Percentiles rank a stretch among this genome's conserved stretches.
These are phyloP conservation scores for Araneus ventricosus DNA, from an alignment of 1,140 invertebrate genomes.

Conservation along the genomic window DNA sequence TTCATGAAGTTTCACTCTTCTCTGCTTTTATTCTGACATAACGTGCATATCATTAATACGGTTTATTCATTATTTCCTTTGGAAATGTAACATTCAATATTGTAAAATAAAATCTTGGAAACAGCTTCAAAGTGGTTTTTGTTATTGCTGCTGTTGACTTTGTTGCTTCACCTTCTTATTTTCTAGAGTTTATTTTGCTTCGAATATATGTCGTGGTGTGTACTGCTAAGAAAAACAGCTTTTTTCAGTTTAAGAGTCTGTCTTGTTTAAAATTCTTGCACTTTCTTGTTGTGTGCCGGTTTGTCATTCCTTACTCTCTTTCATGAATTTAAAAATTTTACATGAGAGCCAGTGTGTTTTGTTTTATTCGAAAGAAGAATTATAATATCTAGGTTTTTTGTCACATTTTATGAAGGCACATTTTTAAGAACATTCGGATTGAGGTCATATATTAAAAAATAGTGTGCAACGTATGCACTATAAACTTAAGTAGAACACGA, in stretches of 20 bases:
- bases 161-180: not conserved
- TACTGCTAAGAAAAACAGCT: not conserved
- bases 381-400: too few relatives aligned
- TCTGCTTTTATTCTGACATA: not conserved
- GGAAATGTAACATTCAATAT: constrained; percentile 28
- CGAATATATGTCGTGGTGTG: not conserved
- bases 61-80: not conserved
- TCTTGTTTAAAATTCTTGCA: not conserved
- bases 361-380: too few relatives aligned
- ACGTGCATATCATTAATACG: constrained; percentile 54
- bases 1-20: constrained; percentile 50
- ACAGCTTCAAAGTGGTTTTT: constrained; percentile 42
- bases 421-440: too few relatives aligned
- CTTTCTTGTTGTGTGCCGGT: not conserved
- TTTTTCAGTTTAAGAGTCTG: not conserved
- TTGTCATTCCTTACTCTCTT: not conserved
- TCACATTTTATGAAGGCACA: too few relatives aligned
- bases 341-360: not conserved
- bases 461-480: too few relatives aligned
- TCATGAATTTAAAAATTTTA: not conserved
- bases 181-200: constrained; percentile 29
- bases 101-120: constrained; percentile 32
- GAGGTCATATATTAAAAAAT: too few relatives aligned
- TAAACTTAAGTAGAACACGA: too few relatives aligned
- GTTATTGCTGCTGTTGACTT: not conserved